Conservation (phyloP, 2,797 vertebrate genomes). For the Intellagama lesueurii region DNA sequence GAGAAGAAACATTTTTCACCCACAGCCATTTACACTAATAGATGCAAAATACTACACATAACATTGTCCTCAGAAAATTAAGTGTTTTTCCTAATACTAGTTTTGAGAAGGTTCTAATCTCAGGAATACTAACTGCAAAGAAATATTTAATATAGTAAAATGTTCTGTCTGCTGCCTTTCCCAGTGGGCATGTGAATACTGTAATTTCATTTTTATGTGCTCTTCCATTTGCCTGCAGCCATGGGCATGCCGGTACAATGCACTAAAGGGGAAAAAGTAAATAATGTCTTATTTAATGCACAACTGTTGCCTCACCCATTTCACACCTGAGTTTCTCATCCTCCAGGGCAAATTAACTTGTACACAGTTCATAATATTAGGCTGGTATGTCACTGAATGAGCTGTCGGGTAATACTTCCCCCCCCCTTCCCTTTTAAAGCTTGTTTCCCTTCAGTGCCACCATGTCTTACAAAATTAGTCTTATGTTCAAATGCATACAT, state of each 20-base stretch:
- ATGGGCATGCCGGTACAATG: constrained; percentile 73
- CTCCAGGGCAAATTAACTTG: constrained; percentile 65
- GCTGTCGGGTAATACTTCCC: constrained; percentile 42
- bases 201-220: constrained; percentile 59
- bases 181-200: constrained; percentile 33
- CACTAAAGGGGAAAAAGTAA: constrained; percentile 67
- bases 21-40: not conserved
- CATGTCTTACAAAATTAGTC: not conserved
- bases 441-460: not conserved
- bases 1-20: no score
- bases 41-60: constrained; percentile 9
- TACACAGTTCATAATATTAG: constrained; percentile 44
- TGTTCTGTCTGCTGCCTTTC: constrained; percentile 65
- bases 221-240: constrained; percentile 72
- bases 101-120: constrained; percentile 29
- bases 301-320: constrained; percentile 75
- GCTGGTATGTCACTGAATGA: constrained; percentile 48
- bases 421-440: constrained; percentile 52
- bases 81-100: constrained; percentile 30
- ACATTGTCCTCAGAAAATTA: constrained; percentile 51
- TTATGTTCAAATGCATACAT: not conserved
- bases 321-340: constrained; percentile 77
- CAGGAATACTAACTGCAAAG: constrained; percentile 69
- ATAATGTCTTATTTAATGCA: constrained; percentile 72
- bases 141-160: constrained; percentile 64